A percentile compares a stretch with the other conserved stretches of the same genome.
Evolutionary conservation across 2,888 invertebrate genomes (phyloP).

Genomic region (Xestobium rufovillosum): DNA sequence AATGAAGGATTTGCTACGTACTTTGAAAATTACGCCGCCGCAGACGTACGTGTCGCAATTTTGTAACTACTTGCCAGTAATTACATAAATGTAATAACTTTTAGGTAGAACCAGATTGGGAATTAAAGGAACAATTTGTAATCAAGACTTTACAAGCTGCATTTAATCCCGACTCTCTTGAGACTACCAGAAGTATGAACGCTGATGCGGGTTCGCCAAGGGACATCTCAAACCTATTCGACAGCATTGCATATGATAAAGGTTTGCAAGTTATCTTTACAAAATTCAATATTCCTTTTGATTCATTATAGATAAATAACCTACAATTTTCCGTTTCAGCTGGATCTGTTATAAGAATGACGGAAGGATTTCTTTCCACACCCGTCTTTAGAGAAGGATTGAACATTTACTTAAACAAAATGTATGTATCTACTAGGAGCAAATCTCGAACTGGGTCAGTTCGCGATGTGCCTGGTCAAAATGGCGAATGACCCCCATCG

Average conservation of each 20-base stretch:
- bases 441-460: too few relatives aligned
- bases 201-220: neutral
- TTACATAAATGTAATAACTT: too few relatives aligned
- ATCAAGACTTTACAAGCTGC: neutral
- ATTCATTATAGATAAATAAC: too few relatives aligned
- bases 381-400: neutral
- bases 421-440: too few relatives aligned
- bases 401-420: neutral
- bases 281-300: too few relatives aligned
- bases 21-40: neutral
- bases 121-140: conserved; percentile 1
- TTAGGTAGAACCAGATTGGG: conserved; percentile 2
- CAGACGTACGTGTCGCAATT: neutral
- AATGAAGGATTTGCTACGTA: conserved; percentile 63
- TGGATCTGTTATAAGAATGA: conserved; percentile 1
- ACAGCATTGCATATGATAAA: neutral
- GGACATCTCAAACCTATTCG: neutral
- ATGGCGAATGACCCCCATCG: too few relatives aligned
- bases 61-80: too few relatives aligned
- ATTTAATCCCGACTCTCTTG: neutral
- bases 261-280: conserved; percentile 1
- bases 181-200: neutral
- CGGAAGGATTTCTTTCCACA: neutral
- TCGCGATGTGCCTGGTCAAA: too few relatives aligned
- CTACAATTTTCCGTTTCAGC: neutral